Percentiles rank a stretch among this genome's conserved stretches.
phyloP scores from a whole-genome alignment of 2,888 invertebrate genomes.

The Fabriciana adippe region DNA sequence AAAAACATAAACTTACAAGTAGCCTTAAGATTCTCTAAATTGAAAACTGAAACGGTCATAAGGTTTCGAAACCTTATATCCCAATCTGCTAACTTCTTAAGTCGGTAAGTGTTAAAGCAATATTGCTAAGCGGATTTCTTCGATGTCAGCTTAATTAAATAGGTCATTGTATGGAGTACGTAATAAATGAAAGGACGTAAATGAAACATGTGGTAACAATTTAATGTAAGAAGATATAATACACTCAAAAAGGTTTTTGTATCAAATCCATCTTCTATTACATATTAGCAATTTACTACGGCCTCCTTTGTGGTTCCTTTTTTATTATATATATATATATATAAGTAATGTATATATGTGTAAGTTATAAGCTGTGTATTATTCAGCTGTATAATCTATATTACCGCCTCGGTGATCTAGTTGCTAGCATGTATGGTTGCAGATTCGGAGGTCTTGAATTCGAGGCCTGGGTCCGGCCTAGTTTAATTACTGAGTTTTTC shows the following conservation, averaged over 20 bases:
- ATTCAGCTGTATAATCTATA: too few relatives aligned
- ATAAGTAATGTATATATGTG: too few relatives aligned
- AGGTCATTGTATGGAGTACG: constrained; percentile 14
- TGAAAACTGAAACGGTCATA: constrained; percentile 10
- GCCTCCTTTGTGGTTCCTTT: too few relatives aligned
- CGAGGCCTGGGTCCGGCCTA: too few relatives aligned
- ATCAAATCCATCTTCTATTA: too few relatives aligned
- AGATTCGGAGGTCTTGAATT: too few relatives aligned
- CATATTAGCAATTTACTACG: too few relatives aligned
- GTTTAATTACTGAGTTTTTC: too few relatives aligned
- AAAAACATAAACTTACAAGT: neutral
- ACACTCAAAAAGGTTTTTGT: neutral
- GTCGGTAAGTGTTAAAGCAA: constrained; percentile 28
- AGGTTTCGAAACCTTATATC: constrained; percentile 30
- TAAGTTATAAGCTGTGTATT: too few relatives aligned
- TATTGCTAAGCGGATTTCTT: constrained; percentile 31
- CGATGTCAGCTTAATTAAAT: constrained; percentile 22
- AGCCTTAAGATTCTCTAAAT: neutral
- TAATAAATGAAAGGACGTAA: neutral
- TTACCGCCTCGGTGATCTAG: too few relatives aligned
- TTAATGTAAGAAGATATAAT: neutral
- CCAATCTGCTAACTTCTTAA: constrained; percentile 31
- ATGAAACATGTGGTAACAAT: neutral
- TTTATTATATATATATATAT: too few relatives aligned
- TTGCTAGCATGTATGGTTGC: too few relatives aligned